phyloP scores from a whole-genome alignment of 2,888 invertebrate species.

The Caenorhabditis drosophilae region DNA sequence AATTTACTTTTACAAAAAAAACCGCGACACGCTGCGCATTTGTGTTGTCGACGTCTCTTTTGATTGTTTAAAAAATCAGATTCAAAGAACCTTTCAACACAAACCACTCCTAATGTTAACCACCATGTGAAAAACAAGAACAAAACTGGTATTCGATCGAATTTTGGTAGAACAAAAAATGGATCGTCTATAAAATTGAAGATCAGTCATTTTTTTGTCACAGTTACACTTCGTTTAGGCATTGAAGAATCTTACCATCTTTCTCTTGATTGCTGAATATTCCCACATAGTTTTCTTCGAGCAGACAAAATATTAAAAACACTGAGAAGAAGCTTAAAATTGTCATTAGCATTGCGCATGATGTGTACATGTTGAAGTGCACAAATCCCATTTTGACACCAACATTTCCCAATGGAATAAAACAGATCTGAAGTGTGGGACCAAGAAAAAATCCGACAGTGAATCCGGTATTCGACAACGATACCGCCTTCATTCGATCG shows the following conservation, averaged over 20 bases:
- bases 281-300: constrained; percentile 45
- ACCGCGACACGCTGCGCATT: too few relatives aligned
- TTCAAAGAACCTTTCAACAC: constrained; percentile 20
- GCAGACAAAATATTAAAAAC: constrained; percentile 21
- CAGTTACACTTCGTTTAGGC: background rate
- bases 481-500: constrained; percentile 47
- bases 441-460: constrained; percentile 48
- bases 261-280: constrained; percentile 40
- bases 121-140: constrained; percentile 44
- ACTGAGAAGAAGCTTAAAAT: constrained; percentile 23
- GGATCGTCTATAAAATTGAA: constrained; percentile 24
- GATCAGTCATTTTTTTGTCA: background rate
- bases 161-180: constrained; percentile 45
- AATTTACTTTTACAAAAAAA: too few relatives aligned
- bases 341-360: constrained; percentile 42
- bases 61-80: background rate
- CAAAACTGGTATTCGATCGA: constrained; percentile 33
- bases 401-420: constrained; percentile 38
- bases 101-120: constrained; percentile 37
- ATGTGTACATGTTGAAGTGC: constrained; percentile 49
- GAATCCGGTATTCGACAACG: constrained; percentile 47
- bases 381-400: constrained; percentile 27
- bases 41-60: background rate
- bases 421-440: constrained; percentile 46
- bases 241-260: constrained; percentile 2